A percentile compares a stretch with the other conserved stretches of the same genome.
Conservation (phyloP, 2,888 invertebrate species). For the Calameuta pallipes region DNA sequence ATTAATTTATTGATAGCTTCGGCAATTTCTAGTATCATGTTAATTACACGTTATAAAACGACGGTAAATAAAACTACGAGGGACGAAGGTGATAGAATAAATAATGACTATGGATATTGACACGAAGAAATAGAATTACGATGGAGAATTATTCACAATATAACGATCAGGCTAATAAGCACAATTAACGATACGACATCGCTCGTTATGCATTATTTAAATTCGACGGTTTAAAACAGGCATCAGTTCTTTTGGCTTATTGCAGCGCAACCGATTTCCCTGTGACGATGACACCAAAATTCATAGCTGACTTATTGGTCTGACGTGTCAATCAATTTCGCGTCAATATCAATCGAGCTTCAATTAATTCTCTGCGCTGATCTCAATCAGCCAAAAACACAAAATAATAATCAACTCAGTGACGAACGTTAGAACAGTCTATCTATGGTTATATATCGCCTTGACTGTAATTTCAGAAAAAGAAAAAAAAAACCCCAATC, state of each 20-base stretch:
- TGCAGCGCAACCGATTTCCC: background rate
- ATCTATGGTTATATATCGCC: background rate
- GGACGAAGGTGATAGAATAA: background rate
- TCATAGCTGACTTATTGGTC: background rate
- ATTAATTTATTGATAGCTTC: background rate
- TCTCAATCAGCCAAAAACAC: background rate
- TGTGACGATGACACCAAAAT: background rate
- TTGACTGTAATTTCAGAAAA: background rate
- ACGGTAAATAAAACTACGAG: background rate
- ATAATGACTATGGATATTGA: background rate
- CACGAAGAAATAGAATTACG: no score
- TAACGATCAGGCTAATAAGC: background rate
- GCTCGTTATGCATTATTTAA: background rate
- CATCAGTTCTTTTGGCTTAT: background rate
- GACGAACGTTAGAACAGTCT: background rate
- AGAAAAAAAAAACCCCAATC: no score
- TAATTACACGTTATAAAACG: background rate
- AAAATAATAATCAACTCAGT: background rate
- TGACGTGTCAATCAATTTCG: background rate
- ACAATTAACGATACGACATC: background rate
- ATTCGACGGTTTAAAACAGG: background rate
- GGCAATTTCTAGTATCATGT: background rate
- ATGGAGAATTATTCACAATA: background rate
- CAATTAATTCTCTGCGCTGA: background rate
- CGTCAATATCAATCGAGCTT: background rate